Base-by-base conservation (phyloP, 2,797 vertebrate species). In the Stomatorhinus walkeri region DNA sequence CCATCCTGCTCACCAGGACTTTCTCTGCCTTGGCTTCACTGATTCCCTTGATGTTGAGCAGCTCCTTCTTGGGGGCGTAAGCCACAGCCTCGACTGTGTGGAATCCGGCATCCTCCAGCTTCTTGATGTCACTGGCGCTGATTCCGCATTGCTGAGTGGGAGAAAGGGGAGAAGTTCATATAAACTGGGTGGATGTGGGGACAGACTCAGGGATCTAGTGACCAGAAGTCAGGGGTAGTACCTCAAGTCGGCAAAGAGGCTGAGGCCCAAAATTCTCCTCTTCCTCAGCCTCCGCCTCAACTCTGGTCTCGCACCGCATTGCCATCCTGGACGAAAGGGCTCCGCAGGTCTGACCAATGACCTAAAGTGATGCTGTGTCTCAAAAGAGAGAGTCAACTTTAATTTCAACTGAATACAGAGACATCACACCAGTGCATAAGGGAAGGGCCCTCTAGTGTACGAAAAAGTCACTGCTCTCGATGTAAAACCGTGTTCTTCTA, bases 21-120 rank as follows among this genome's bases (percentile, higher is more conserved):
- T 99, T 99, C 90, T 99, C 98, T 0, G 98, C 98, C 94, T 99
- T 99, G 90, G 98, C 97, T 92, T 99, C 98, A 4, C 98, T 99
- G 94, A 99, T 99, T 90, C 98, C 98, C 91, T 99, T 99, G 91
- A 99, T 99, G 92, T 96, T 97, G 84, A 99, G 96, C 64, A 99
- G 94, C 92, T 99, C 98, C 90, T 99, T 99, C 94, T 99, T 99
- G 1, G 98, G 98, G 0, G 97, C 96, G 3, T 99, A 99, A n/a
- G 98, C 97, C 87, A 99, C 97, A 0, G 98, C 97, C 93, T 99
- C 98, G 3, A 99, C 97, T 0, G 98, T 99, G 94, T 99, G 98
- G 93, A 98, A 99, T 1, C 98, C 98, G 4, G 98, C 97, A 28
- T 99, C 98, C 93, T 98, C 98, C 90, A 99, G 90, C 90, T 98